Evolutionary conservation across 2,797 vertebrate genomes (phyloP).

Genomic region (Periparus ater): DNA sequence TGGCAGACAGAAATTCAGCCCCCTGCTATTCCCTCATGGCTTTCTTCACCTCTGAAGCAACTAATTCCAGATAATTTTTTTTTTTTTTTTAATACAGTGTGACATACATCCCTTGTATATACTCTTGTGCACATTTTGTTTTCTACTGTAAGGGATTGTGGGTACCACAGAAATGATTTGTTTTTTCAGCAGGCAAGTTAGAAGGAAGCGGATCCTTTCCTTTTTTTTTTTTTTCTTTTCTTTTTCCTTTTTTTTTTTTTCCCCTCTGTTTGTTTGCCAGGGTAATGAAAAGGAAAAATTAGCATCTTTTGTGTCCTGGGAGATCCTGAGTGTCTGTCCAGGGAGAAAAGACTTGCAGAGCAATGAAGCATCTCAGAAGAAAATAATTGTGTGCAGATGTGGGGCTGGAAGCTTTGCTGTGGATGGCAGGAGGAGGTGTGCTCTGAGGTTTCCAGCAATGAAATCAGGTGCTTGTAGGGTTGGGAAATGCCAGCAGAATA

Average conservation of each 20-base stretch:
- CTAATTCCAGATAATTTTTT: not conserved
- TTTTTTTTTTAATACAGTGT: not conserved
- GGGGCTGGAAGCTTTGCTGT: not conserved
- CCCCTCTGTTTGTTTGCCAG: not conserved
- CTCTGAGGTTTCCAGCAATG: not conserved
- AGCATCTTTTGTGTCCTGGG: not conserved
- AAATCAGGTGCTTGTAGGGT: not conserved
- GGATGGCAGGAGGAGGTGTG: not conserved
- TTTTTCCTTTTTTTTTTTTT: too few species aligned
- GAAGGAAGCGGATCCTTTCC: not conserved
- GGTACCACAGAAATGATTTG: not conserved
- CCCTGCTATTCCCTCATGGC: not conserved
- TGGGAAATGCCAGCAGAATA: not conserved
- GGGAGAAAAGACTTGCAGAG: not conserved
- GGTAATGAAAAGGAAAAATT: not conserved
- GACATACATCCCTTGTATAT: not conserved
- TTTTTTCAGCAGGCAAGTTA: not conserved
- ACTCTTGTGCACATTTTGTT: not conserved
- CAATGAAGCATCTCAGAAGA: not conserved
- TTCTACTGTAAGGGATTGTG: not conserved
- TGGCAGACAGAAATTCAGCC: not conserved
- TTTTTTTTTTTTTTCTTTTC: not conserved
- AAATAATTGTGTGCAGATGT: not conserved
- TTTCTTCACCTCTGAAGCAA: not conserved
- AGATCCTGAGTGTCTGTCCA: rapidly evolving